These are phyloP conservation scores for Drosophila sturtevanti DNA, from an alignment of 1,140 invertebrate genomes.

Conservation along the genomic window DNA sequence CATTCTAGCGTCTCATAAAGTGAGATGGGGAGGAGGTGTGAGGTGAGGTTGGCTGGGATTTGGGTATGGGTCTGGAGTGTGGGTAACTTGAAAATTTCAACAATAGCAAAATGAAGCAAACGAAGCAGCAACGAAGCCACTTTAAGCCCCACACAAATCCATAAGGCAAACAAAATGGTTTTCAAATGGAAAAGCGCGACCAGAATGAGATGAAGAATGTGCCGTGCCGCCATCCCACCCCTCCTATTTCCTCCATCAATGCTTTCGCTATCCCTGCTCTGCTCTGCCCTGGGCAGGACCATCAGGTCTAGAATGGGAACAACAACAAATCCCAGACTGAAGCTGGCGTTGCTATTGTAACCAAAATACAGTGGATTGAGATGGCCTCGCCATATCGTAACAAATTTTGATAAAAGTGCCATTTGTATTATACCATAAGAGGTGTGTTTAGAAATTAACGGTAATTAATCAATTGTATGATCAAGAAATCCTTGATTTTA, in stretches of 20 bases:
- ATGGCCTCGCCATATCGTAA: not conserved
- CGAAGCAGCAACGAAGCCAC: constrained; percentile 78
- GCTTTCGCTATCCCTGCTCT: too few relatives aligned
- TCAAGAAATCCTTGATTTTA: too few relatives aligned
- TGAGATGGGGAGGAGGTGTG: not conserved
- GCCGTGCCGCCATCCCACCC: constrained; percentile 20
- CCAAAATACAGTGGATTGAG: constrained; percentile 13
- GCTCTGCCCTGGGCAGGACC: constrained; percentile 7
- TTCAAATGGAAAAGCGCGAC: constrained; percentile 73
- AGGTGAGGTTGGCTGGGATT: not conserved
- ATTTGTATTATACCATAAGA: not conserved
- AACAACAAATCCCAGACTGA: constrained; percentile 18
- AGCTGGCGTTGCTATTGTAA: constrained; percentile 66
- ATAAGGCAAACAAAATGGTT: constrained; percentile 82
- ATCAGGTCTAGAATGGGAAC: not conserved
- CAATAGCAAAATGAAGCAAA: constrained; percentile 80
- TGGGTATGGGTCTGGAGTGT: constrained; percentile 9
- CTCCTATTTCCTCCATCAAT: not conserved
- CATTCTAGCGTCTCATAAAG: constrained; percentile 19
- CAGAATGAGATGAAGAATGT: constrained; percentile 27
- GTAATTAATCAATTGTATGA: too few relatives aligned
- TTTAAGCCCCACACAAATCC: constrained; percentile 79
- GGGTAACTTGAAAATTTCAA: constrained; percentile 67
- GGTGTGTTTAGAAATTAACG: not conserved
- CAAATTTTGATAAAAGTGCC: not conserved